phyloP scores from a whole-genome alignment of 2,113 vertebrate genomes.

The Gasterosteus aculeatus region DNA sequence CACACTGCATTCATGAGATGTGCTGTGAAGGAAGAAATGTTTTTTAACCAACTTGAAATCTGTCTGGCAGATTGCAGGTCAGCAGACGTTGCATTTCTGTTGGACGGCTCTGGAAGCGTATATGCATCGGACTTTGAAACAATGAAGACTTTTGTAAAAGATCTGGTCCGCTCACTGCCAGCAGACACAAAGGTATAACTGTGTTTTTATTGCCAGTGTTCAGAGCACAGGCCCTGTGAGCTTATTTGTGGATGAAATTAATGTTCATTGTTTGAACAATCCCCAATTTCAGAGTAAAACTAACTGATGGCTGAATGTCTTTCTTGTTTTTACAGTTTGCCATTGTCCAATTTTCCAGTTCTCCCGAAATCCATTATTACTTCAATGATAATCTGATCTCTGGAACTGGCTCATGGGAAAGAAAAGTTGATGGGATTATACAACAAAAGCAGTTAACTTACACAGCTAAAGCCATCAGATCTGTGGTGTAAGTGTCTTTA shows the following conservation, averaged over 20 bases:
- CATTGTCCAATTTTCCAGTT: constrained; percentile 42
- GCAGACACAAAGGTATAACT: constrained; percentile 51
- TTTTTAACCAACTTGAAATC: background rate
- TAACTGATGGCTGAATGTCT: background rate
- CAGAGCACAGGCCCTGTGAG: too few relatives aligned
- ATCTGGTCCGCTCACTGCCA: constrained; percentile 24
- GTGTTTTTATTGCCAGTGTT: background rate
- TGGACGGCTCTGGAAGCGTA: constrained; percentile 80
- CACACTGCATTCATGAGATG: background rate
- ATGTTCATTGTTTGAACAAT: background rate
- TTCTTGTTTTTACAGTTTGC: constrained; percentile 74
- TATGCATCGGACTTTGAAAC: fast-evolving
- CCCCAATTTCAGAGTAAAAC: background rate
- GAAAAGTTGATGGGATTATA: fast-evolving
- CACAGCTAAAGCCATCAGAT: constrained; percentile 58
- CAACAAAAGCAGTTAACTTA: fast-evolving
- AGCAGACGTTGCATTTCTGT: constrained; percentile 77
- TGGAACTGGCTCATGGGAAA: background rate
- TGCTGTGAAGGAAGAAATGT: background rate
- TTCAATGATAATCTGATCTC: constrained; percentile 38
- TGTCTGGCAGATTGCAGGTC: constrained; percentile 65
- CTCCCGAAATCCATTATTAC: fast-evolving
- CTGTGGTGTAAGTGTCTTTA: constrained; percentile 69
- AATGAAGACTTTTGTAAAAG: constrained; percentile 75
- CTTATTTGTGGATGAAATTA: background rate